Base-by-base conservation (phyloP, 2,113 vertebrate genomes). In the Myiozetetes cayanensis region DNA sequence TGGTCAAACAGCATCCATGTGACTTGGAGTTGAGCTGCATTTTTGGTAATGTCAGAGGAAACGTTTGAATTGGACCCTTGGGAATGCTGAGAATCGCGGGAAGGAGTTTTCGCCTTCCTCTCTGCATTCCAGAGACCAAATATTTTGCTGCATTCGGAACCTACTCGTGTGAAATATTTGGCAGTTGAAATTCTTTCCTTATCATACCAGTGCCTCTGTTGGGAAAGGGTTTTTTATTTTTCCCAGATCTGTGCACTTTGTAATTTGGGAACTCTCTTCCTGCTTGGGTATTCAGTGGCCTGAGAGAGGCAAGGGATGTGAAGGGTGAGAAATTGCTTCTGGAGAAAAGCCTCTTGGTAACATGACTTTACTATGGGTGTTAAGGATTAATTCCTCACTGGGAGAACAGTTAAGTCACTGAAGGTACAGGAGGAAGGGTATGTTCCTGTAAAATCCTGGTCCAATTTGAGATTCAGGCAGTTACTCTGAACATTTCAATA, bases 11-110 rank as follows among this genome's bases (percentile, higher is more conserved):
- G 78, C 58, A 43, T 86, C 71, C 66, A 80, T 1, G 0, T 92
- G 94, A 72, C 90, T 73, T 87, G 90, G 87, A 28, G 21, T 22
- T 52, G 18, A 65, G 90, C 90, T 78, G 70, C 31, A 18, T 79
- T 96, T 90, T 84, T 11, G 25, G 80, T 79, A 55, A 76, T 75
- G 86, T 89, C 70, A 46, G 80, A 95, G 90, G 83, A 92, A 96
- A 41, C 0, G 1, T 89, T 81, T 49, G 61, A 68, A 79, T 58
- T 18, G 70, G 73, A 58, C 96, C 90, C 88, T 87, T 89, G 96
- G 94, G 96, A 95, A 89, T 95, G 96, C 92, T 97, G 96, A 94
- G 94, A 95, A 91, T 79, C 5, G 1, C 33, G 55, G 59, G 55
- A 87, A 96, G 91, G 53, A 89, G 91, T 86, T 94, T 74, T 31